Percentiles rank a stretch among this genome's conserved stretches.
phyloP scores from a whole-genome alignment of 2,888 invertebrate species.

The Ischnus inquisitorius region DNA sequence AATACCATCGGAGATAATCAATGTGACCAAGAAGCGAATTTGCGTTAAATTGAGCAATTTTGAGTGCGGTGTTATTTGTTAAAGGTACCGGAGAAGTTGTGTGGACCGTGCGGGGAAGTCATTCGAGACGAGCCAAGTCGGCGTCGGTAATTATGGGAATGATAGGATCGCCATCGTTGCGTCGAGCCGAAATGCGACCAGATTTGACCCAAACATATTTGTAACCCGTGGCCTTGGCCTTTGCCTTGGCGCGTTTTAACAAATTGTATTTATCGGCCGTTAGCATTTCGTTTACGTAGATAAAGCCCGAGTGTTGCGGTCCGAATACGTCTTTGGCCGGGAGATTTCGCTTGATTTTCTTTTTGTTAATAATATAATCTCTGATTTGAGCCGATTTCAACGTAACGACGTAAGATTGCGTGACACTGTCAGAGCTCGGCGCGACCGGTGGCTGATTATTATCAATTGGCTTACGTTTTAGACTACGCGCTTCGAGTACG shows the following conservation, averaged over 20 bases:
- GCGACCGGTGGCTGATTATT: no score
- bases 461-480: no score
- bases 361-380: no score
- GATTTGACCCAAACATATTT: slow-evolving; percentile 35
- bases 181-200: not conserved
- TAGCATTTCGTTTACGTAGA: not conserved
- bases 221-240: not conserved
- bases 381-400: not conserved
- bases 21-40: not conserved
- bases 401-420: no score
- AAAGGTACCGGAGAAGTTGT: no score
- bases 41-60: not conserved
- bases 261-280: not conserved
- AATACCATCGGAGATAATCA: not conserved
- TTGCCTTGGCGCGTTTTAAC: not conserved
- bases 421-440: no score
- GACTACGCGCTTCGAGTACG: no score
- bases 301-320: not conserved
- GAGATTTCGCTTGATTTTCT: not conserved
- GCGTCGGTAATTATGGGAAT: not conserved
- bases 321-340: not conserved
- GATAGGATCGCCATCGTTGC: not conserved
- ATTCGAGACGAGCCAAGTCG: not conserved
- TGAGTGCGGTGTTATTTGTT: not conserved
- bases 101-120: no score